A percentile compares a stretch with the other conserved stretches of the same genome.
Evolutionary conservation across 2,113 vertebrate genomes (phyloP).

Genomic region (Urocynchramus pylzowi): DNA sequence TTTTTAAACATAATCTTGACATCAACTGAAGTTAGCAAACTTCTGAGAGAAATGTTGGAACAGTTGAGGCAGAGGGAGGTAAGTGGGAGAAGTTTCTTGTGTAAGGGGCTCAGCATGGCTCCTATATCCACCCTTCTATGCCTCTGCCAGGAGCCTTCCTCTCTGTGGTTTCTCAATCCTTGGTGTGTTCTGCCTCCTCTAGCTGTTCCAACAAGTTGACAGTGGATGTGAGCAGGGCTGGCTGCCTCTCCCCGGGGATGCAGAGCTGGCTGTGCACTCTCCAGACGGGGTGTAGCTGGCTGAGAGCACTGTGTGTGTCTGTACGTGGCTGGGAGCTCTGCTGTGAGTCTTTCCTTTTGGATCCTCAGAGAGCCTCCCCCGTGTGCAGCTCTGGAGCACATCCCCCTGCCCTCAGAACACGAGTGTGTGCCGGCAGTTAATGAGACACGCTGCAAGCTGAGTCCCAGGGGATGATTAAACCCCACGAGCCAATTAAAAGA

Average conservation of each 20-base stretch:
- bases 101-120: neutral
- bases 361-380: neutral
- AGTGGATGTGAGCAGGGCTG: neutral
- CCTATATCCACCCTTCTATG: rapidly evolving
- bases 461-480: slow-evolving; percentile 85
- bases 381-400: neutral
- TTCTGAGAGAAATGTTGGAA: neutral
- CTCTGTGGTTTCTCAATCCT: neutral
- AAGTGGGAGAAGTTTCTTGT: neutral
- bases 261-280: neutral
- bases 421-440: neutral
- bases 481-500: slow-evolving; percentile 83
- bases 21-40: neutral
- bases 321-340: neutral
- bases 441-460: slow-evolving; percentile 42
- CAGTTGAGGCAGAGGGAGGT: neutral
- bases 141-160: neutral
- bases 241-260: neutral
- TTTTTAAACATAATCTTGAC: neutral
- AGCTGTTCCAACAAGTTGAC: neutral
- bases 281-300: neutral
- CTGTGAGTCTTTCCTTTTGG: neutral
- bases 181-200: neutral
- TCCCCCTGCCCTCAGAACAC: neutral
- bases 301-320: neutral